phyloP scores from a whole-genome alignment of 1,140 invertebrate genomes.

The Aporrectodea caliginosa region DNA sequence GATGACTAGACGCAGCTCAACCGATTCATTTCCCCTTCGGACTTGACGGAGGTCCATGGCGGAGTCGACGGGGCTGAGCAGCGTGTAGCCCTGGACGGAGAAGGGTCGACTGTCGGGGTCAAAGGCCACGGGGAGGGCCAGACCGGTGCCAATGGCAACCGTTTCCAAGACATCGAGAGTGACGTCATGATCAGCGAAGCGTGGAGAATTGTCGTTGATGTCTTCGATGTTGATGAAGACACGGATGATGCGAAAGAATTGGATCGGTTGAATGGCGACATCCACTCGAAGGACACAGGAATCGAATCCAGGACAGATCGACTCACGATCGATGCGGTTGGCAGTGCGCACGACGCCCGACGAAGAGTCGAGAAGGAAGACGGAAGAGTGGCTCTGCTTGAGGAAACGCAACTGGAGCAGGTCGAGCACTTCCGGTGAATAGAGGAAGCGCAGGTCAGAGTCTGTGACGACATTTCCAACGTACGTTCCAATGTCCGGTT shows the following conservation, averaged over 20 bases:
- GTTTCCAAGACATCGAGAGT: constrained; percentile 42
- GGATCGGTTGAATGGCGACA: not conserved
- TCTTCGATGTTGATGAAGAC: constrained; percentile 38
- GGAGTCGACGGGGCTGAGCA: not conserved
- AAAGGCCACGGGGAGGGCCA: constrained; percentile 38
- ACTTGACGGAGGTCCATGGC: not conserved
- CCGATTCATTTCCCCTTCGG: not conserved
- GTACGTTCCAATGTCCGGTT: constrained; percentile 21
- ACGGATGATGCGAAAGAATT: constrained; percentile 12
- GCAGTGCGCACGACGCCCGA: not conserved
- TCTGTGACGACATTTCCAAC: constrained; percentile 30
- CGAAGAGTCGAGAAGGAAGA: not conserved
- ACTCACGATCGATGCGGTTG: not conserved
- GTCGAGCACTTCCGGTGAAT: constrained; percentile 7
- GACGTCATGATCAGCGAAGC: constrained; percentile 37
- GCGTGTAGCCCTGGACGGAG: constrained; percentile 7
- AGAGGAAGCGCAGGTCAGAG: constrained; percentile 7
- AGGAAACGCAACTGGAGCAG: constrained; percentile 29
- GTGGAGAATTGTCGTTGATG: constrained; percentile 49
- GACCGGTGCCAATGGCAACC: constrained; percentile 34
- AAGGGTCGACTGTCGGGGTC: constrained; percentile 42
- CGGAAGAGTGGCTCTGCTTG: not conserved
- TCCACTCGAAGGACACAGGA: not conserved
- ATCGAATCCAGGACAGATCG: not conserved
- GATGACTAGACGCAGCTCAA: constrained; percentile 26